phyloP scores from a whole-genome alignment of 2,888 invertebrate species.

The Andricus curvator region DNA sequence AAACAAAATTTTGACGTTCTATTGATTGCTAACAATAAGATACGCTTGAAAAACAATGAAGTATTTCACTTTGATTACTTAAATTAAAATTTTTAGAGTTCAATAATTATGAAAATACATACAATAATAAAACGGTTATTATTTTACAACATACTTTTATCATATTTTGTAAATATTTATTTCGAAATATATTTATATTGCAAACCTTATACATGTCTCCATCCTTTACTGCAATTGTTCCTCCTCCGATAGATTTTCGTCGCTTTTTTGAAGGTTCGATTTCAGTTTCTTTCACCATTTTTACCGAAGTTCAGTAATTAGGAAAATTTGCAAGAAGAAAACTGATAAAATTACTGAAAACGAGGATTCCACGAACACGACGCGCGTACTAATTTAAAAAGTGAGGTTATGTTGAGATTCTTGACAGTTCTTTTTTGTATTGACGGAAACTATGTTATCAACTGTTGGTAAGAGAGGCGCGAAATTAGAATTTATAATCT shows the following conservation, averaged over 20 bases:
- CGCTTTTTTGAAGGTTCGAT: constrained; percentile 68
- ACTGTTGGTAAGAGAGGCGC: neutral
- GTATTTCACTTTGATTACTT: constrained; percentile 10
- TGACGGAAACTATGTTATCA: neutral
- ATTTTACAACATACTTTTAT: neutral
- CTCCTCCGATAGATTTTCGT: constrained; percentile 62
- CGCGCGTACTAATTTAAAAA: too few species aligned
- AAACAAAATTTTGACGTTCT: too few species aligned
- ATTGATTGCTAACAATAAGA: too few species aligned
- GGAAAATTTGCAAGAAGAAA: neutral
- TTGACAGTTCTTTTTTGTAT: too few species aligned
- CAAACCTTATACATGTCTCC: constrained; percentile 71
- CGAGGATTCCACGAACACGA: too few species aligned
- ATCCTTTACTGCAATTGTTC: constrained; percentile 61
- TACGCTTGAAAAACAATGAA: neutral
- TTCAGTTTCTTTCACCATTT: constrained; percentile 72
- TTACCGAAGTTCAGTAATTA: neutral
- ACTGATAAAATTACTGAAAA: neutral
- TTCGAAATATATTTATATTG: constrained; percentile 26
- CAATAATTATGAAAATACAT: neutral
- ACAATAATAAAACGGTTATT: neutral
- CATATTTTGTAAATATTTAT: constrained; percentile 2
- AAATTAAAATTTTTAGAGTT: neutral
- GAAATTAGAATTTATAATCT: neutral
- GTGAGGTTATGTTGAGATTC: too few species aligned